Evolutionary conservation across 2,888 invertebrate species (phyloP), one percentile per base, ranked within the genome.

Genomic region (Pseudeuparius sepicola): DNA sequence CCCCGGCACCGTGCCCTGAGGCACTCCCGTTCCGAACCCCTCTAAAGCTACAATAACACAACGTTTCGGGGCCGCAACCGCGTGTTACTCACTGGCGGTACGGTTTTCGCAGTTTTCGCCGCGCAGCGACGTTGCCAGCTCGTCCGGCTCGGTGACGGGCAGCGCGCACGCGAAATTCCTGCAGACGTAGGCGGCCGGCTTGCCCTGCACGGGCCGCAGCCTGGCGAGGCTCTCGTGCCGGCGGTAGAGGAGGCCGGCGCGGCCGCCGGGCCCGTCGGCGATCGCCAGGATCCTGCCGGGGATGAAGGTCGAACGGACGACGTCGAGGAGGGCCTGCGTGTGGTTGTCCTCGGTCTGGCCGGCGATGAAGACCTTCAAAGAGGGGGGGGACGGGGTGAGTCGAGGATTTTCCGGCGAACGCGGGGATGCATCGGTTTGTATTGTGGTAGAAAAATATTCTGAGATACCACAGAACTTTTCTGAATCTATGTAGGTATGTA

Each of bases 131-230:
- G 60, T 61, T 37, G 70, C 71, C 6, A 84, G 65, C 35, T 77
- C 72, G 10, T 70, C 67, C 0, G 76, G 71, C 33, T 75, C 73
- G 0, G 75, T 77, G 28, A 84, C 78, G 2, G 86, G 86, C 34
- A 84, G 61, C 4, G 78, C 76, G 58, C 86, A 87, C 2, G 78
- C 67, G 56, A 73, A 78, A 48, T 81, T 75, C 4, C 78, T 70
- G 55, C 87, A 87, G n/a, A 86, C 80, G 57, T 79, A 85, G 13
- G 79, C 85, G 0, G 79, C 74, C 1, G 83, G 73, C 34, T 68
- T 70, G 14, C 74, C 77, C 14, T 73, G 68, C 1, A 70, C 58
- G 3, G 68, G 63, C 37, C 47, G 47, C 31, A 62, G 41, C 31
- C 71, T 70, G 35, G 65, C 59, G 5, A 75, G 39, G 2, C 53